Evolutionary conservation across 2,797 vertebrate species (phyloP).

Genomic region (Sebastolobus alascanus): DNA sequence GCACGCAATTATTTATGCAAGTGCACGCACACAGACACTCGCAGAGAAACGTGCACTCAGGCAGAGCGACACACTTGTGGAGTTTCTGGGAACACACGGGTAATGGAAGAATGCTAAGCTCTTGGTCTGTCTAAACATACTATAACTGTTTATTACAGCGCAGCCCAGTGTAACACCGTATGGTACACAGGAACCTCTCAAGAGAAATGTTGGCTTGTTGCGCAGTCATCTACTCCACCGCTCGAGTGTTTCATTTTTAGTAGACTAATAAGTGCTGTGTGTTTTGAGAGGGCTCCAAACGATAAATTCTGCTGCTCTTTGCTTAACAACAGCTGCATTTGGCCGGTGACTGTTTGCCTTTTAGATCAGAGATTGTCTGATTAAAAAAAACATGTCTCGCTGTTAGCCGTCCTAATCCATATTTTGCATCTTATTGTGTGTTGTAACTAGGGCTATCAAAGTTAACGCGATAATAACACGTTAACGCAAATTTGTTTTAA

Average conservation of each 20-base stretch:
- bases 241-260: slow-evolving; percentile 56
- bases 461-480: no score
- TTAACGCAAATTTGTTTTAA: no score
- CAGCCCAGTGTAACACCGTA: slow-evolving; percentile 61
- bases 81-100: slow-evolving; percentile 65
- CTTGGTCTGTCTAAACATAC: slow-evolving; percentile 78
- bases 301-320: slow-evolving; percentile 49
- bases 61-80: slow-evolving; percentile 54
- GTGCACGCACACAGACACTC: slow-evolving; percentile 11
- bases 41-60: slow-evolving; percentile 43
- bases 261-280: slow-evolving; percentile 50
- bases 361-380: slow-evolving; percentile 22
- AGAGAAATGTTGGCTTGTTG: slow-evolving; percentile 59
- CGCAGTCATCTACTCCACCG: slow-evolving; percentile 35
- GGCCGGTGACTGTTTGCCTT: slow-evolving; percentile 30
- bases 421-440: slow-evolving; percentile 8
- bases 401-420: slow-evolving; percentile 3
- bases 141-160: slow-evolving; percentile 76
- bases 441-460: background rate
- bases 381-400: slow-evolving; percentile 10
- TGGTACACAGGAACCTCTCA: slow-evolving; percentile 65
- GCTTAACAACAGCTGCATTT: slow-evolving; percentile 38
- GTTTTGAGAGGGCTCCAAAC: slow-evolving; percentile 55
- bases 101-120: slow-evolving; percentile 77
- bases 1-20: slow-evolving; percentile 54